These are phyloP conservation scores for Acanthurus leucopareius DNA, from an alignment of 2,797 vertebrate species.

Conservation along the genomic window DNA sequence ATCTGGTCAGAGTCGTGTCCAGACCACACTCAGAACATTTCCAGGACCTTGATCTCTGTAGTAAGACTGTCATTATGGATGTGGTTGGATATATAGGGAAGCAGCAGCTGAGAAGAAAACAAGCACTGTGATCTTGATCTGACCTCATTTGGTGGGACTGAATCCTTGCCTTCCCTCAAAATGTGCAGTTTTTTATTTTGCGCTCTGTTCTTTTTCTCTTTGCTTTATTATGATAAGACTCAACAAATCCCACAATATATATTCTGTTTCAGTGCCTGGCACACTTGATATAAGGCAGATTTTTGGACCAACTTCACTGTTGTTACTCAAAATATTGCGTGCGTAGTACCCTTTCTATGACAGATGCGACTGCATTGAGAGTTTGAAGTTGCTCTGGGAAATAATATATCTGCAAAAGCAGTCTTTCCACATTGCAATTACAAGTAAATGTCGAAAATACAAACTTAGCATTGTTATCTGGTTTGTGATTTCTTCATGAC, in stretches of 20 bases:
- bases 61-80: slow-evolving; percentile 83
- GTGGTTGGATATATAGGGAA: slow-evolving; percentile 76
- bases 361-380: background rate
- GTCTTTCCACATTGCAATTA: no score
- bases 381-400: no score
- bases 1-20: slow-evolving; percentile 75
- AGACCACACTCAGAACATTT: slow-evolving; percentile 72
- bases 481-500: no score
- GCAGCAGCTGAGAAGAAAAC: slow-evolving; percentile 55
- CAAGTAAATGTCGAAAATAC: no score
- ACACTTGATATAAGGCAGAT: background rate
- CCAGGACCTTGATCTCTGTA: slow-evolving; percentile 66
- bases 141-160: slow-evolving; percentile 27
- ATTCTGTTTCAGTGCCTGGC: background rate
- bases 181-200: slow-evolving; percentile 44
- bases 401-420: no score
- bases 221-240: slow-evolving; percentile 18
- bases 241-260: background rate
- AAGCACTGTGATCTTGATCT: slow-evolving; percentile 51
- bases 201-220: slow-evolving; percentile 2
- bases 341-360: background rate
- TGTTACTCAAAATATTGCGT: background rate
- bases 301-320: background rate
- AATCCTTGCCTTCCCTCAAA: slow-evolving; percentile 14
- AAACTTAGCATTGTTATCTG: no score